These are phyloP conservation scores for Malurus elegans DNA, from an alignment of 2,113 vertebrate genomes.

Conservation along the genomic window DNA sequence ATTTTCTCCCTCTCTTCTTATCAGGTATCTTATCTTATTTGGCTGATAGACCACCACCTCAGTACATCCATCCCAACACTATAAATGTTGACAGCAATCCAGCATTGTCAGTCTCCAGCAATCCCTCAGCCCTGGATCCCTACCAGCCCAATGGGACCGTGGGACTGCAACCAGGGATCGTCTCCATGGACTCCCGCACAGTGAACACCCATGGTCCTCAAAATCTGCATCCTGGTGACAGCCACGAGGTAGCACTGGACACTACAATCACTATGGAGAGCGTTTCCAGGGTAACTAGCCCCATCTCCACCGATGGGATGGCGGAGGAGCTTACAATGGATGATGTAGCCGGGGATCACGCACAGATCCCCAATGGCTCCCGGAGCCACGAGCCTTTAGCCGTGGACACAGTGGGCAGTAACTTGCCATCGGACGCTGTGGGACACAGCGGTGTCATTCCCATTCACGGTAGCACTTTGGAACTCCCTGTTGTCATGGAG, in stretches of 20 bases:
- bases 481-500: conserved; percentile 95
- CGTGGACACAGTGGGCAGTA: conserved; percentile 74
- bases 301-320: conserved; percentile 91
- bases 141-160: conserved; percentile 86
- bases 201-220: conserved; percentile 82
- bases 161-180: conserved; percentile 88
- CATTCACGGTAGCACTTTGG: conserved; percentile 85
- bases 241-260: conserved; percentile 88
- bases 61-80: conserved; percentile 96
- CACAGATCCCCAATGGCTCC: conserved; percentile 81
- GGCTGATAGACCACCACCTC: conserved; percentile 95
- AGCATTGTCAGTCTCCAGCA: conserved; percentile 83
- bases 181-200: conserved; percentile 89
- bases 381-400: conserved; percentile 81
- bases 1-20: not conserved
- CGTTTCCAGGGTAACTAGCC: conserved; percentile 87
- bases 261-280: conserved; percentile 88
- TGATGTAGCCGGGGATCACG: conserved; percentile 82
- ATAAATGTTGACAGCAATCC: conserved; percentile 87
- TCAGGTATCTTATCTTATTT: conserved; percentile 95
- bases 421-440: conserved; percentile 79
- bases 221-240: conserved; percentile 83
- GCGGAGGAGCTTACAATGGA: conserved; percentile 89
- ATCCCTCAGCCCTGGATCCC: conserved; percentile 86
- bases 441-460: conserved; percentile 86